A percentile compares a stretch with the other conserved stretches of the same genome.
phyloP scores from a whole-genome alignment of 2,888 invertebrate species.

The Cerastis rubricosa region DNA sequence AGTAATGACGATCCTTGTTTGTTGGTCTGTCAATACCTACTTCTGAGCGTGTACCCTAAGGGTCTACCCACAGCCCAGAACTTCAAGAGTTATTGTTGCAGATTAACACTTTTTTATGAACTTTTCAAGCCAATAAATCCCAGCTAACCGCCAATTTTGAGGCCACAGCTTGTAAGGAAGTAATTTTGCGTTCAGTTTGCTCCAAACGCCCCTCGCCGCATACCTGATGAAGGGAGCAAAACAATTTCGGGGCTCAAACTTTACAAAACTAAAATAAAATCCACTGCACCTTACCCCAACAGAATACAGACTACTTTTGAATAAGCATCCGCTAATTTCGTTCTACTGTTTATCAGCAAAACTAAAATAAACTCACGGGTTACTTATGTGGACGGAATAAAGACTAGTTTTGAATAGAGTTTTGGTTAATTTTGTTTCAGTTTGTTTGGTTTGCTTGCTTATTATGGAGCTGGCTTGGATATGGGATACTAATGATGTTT shows the following conservation, averaged over 20 bases:
- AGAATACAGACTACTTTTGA: conserved; percentile 54
- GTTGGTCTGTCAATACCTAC: neutral
- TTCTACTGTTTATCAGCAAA: conserved; percentile 46
- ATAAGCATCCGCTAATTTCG: conserved; percentile 46
- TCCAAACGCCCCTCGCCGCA: conserved; percentile 66
- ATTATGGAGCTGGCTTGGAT: conserved; percentile 45
- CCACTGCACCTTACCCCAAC: conserved; percentile 38
- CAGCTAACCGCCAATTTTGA: conserved; percentile 38
- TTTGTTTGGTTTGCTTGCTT: conserved; percentile 48
- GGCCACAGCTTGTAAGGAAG: conserved; percentile 66
- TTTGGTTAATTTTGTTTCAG: conserved; percentile 50
- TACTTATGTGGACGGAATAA: conserved; percentile 49
- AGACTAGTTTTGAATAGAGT: conserved; percentile 47
- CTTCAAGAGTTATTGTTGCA: neutral
- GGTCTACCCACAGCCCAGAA: neutral
- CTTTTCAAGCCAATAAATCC: conserved; percentile 39
- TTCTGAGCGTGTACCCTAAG: neutral
- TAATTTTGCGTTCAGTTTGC: conserved; percentile 69
- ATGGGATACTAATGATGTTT: conserved; percentile 55
- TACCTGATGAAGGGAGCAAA: conserved; percentile 77
- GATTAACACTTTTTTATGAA: conserved; percentile 14
- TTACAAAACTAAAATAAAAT: conserved; percentile 63
- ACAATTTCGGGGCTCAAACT: conserved; percentile 69
- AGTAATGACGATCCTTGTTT: neutral
- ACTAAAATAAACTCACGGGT: conserved; percentile 52